phyloP scores from a whole-genome alignment of 2,113 vertebrate species.

The Lutjanus erythropterus region DNA sequence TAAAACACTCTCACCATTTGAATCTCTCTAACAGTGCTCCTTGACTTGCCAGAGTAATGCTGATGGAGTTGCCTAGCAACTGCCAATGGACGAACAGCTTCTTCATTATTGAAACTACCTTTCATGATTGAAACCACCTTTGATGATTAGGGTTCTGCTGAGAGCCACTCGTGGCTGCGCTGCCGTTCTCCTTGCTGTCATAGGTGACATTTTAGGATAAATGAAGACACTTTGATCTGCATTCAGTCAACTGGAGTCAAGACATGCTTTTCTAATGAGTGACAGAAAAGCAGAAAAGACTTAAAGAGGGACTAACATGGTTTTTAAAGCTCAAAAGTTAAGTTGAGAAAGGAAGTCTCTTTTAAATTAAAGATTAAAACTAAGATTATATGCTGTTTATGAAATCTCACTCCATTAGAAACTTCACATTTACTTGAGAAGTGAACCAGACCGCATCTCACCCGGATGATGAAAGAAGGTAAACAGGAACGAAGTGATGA shows the following conservation, averaged over 20 bases:
- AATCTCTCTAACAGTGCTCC: conserved; percentile 49
- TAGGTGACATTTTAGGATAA: conserved; percentile 35
- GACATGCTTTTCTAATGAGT: conserved; percentile 1
- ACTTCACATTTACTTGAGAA: not conserved
- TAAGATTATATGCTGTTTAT: not conserved
- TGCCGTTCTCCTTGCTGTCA: conserved; percentile 4
- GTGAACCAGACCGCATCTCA: not conserved
- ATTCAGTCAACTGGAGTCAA: conserved; percentile 11
- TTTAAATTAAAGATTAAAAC: too few species aligned
- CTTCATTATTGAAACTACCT: conserved; percentile 70
- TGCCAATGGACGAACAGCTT: conserved; percentile 63
- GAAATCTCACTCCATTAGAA: not conserved
- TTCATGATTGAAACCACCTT: conserved; percentile 66
- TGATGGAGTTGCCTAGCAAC: conserved; percentile 85
- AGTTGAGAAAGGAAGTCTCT: not conserved
- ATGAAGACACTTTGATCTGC: conserved; percentile 41
- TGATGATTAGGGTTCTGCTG: conserved; percentile 50
- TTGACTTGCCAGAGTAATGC: conserved; percentile 69
- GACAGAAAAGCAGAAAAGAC: not conserved
- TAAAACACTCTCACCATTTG: conserved; percentile 50
- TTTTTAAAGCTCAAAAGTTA: too few species aligned
- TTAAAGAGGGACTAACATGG: not conserved
- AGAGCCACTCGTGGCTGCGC: conserved; percentile 9
- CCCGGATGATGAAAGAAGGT: not conserved
- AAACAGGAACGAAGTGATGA: too few species aligned